A percentile compares a stretch with the other conserved stretches of the same genome.
phyloP scores from a whole-genome alignment of 2,113 vertebrate species.

The Brachypteracias leptosomus region DNA sequence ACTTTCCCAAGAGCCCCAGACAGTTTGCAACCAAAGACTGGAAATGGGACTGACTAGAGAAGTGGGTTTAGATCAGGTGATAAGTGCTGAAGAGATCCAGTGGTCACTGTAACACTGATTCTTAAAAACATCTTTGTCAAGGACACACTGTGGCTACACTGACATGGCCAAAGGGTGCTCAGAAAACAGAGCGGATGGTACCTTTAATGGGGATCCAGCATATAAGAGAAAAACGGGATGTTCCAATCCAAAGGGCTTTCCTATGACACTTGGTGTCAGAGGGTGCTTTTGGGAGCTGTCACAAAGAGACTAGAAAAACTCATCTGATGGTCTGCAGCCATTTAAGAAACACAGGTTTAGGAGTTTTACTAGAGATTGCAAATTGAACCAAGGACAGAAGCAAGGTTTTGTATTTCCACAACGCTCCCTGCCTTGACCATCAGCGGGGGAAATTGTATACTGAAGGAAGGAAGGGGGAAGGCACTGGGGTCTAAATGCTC shows the following conservation, averaged over 20 bases:
- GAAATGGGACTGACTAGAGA: not conserved
- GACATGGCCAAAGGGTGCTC: not conserved
- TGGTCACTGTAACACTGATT: not conserved
- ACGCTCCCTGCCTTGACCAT: not conserved
- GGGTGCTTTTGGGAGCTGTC: not conserved
- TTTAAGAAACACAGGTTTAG: not conserved
- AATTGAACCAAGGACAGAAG: not conserved
- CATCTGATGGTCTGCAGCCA: not conserved
- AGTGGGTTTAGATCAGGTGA: not conserved
- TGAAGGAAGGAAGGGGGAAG: not conserved
- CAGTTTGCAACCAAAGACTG: not conserved
- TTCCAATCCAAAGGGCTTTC: not conserved
- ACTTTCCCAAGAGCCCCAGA: not conserved
- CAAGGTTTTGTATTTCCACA: not conserved
- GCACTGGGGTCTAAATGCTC: not conserved
- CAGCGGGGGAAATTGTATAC: not conserved
- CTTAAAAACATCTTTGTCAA: not conserved
- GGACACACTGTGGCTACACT: not conserved
- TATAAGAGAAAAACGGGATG: too few species aligned
- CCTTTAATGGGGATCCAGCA: not conserved
- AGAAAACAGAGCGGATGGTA: not conserved
- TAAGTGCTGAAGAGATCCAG: not conserved
- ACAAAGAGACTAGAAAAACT: not conserved
- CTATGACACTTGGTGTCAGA: not conserved
- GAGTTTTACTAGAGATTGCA: not conserved